Evolutionary conservation across 2,113 vertebrate species (phyloP).

Genomic region (Triplophysa dalaica): DNA sequence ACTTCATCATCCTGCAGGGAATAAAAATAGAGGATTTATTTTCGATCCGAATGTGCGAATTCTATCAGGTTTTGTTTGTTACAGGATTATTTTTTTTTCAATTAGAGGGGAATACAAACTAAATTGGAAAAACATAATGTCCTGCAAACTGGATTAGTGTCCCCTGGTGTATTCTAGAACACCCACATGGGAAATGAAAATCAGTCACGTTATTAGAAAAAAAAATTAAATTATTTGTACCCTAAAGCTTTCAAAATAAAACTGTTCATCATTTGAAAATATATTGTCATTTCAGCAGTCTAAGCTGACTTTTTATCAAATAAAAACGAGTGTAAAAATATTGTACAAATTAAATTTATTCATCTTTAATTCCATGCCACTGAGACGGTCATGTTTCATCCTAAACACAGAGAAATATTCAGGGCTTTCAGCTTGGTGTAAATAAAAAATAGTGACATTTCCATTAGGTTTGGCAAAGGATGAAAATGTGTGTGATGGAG

Average conservation of each 20-base stretch:
- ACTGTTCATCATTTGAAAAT: neutral
- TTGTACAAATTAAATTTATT: neutral
- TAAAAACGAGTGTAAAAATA: neutral
- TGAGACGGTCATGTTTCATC: conserved; percentile 27
- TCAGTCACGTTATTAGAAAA: neutral
- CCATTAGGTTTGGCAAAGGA: conserved; percentile 48
- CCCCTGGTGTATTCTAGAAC: neutral
- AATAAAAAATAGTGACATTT: conserved; percentile 50
- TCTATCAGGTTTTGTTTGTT: neutral
- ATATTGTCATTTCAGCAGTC: neutral
- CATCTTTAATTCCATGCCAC: neutral
- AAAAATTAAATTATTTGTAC: neutral
- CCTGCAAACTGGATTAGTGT: neutral
- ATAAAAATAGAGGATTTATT: neutral
- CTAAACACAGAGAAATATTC: conserved; percentile 47
- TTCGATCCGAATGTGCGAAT: neutral
- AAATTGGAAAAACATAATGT: neutral
- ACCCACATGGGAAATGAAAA: neutral
- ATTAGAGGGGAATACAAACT: neutral
- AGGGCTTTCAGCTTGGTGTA: conserved; percentile 41
- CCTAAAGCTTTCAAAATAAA: conserved; percentile 16
- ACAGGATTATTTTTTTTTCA: neutral
- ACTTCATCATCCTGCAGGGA: neutral
- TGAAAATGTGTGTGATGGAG: conserved; percentile 30
- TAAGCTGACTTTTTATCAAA: neutral